Percentiles rank a stretch among this genome's conserved stretches.
phyloP scores from a whole-genome alignment of 2,888 invertebrate species.

The Apodemia zela region DNA sequence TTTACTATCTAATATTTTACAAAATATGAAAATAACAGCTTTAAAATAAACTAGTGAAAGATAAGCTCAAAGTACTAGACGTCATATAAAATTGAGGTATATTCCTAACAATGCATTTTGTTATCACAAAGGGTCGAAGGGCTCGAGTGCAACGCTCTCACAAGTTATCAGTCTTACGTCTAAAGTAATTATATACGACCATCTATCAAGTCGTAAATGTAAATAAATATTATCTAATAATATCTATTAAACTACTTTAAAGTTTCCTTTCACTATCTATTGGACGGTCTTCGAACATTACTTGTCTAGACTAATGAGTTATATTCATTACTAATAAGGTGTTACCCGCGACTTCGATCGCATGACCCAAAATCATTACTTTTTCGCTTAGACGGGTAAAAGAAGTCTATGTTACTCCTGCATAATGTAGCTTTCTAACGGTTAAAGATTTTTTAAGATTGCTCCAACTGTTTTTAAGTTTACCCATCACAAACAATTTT shows the following conservation, averaged over 20 bases:
- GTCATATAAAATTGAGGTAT: conserved; percentile 20
- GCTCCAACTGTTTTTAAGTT: too few species aligned
- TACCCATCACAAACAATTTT: too few species aligned
- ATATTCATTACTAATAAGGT: neutral
- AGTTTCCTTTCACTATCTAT: conserved; percentile 16
- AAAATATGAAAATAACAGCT: neutral
- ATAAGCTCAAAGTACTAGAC: neutral
- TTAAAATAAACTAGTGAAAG: neutral
- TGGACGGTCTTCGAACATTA: neutral
- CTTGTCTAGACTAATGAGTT: conserved; percentile 8
- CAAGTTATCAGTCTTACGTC: conserved; percentile 55
- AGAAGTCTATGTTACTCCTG: too few species aligned
- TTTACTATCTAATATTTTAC: too few species aligned
- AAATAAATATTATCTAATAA: conserved; percentile 54
- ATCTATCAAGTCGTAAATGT: conserved; percentile 48
- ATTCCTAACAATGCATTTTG: conserved; percentile 46
- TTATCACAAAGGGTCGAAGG: conserved; percentile 58
- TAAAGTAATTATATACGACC: conserved; percentile 66
- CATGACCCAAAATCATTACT: too few species aligned
- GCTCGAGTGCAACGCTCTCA: conserved; percentile 63
- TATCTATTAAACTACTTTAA: conserved; percentile 51
- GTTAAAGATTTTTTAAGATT: too few species aligned
- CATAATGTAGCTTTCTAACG: too few species aligned
- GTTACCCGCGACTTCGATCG: too few species aligned
- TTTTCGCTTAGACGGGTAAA: too few species aligned